Conservation (phyloP, 2,113 vertebrate genomes). For the Psephotus haematonotus region DNA sequence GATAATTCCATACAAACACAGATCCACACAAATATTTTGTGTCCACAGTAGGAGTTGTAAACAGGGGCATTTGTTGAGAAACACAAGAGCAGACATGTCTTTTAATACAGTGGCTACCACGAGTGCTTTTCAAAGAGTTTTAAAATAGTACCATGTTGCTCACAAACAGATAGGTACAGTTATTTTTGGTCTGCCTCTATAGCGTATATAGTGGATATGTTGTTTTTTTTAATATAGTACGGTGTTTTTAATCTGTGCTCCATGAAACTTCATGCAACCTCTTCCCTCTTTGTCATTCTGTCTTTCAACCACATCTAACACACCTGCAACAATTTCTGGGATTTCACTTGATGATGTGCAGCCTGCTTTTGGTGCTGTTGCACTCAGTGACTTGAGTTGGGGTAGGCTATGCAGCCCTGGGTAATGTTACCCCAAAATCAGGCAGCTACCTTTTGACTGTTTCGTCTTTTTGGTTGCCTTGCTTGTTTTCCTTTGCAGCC, state of each 20-base stretch:
- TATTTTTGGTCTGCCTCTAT: background rate
- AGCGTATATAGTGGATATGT: background rate
- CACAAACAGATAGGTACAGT: background rate
- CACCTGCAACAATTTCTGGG: background rate
- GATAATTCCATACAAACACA: background rate
- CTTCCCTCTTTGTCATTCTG: background rate
- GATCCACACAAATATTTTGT: background rate
- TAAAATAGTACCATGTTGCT: background rate
- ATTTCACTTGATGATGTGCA: background rate
- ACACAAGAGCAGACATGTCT: constrained; percentile 43
- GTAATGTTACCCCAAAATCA: background rate
- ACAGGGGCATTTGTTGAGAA: constrained; percentile 42
- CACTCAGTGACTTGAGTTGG: background rate
- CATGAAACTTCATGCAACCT: background rate
- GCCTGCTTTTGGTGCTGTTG: background rate
- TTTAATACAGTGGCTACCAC: constrained; percentile 4
- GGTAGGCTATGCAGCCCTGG: background rate
- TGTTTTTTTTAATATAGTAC: background rate
- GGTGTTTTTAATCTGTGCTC: background rate
- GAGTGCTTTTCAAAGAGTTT: background rate
- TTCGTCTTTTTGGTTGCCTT: background rate
- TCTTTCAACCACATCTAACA: background rate
- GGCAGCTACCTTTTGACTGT: background rate
- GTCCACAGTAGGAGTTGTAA: constrained; percentile 2
- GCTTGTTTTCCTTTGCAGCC: background rate